A percentile compares a stretch with the other conserved stretches of the same genome.
Evolutionary conservation across 2,113 vertebrate genomes (phyloP).

Genomic region (Montifringilla adamsi): DNA sequence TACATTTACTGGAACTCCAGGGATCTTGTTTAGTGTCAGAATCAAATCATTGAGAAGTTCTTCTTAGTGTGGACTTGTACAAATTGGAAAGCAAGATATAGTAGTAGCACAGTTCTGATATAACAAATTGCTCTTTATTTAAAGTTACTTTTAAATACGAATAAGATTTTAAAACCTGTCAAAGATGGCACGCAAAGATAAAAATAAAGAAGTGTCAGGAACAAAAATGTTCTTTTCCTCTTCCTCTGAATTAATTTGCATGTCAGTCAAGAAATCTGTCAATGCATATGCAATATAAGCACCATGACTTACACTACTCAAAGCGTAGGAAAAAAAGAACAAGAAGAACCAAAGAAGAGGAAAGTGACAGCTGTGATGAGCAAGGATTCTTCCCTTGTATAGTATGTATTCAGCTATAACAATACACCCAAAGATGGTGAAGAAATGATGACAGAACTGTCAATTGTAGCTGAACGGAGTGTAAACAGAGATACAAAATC

Average conservation of each 20-base stretch:
- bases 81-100: slow-evolving; percentile 46
- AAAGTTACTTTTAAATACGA: slow-evolving; percentile 69
- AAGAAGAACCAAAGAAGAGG: slow-evolving; percentile 60
- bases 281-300: slow-evolving; percentile 70
- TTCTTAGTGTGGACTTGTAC: slow-evolving; percentile 36
- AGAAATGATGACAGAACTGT: slow-evolving; percentile 70
- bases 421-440: slow-evolving; percentile 64
- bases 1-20: background rate
- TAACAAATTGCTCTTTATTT: slow-evolving; percentile 75
- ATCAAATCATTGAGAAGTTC: background rate
- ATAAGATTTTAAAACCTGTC: slow-evolving; percentile 72
- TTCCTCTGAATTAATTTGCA: slow-evolving; percentile 76
- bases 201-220: slow-evolving; percentile 75
- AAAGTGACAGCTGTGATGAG: slow-evolving; percentile 71
- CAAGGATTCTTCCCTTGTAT: slow-evolving; percentile 41
- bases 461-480: slow-evolving; percentile 58
- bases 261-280: slow-evolving; percentile 77
- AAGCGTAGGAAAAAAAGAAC: slow-evolving; percentile 65
- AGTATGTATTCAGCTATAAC: slow-evolving; percentile 64
- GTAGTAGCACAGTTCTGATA: slow-evolving; percentile 65
- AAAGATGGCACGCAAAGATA: slow-evolving; percentile 72
- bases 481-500: slow-evolving; percentile 68
- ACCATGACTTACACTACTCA: slow-evolving; percentile 70
- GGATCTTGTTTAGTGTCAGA: background rate
- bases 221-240: slow-evolving; percentile 75